A percentile compares a stretch with the other conserved stretches of the same genome.
These are phyloP conservation scores for Teinopalpus imperialis DNA, from an alignment of 2,888 invertebrate genomes.

Conservation along the genomic window DNA sequence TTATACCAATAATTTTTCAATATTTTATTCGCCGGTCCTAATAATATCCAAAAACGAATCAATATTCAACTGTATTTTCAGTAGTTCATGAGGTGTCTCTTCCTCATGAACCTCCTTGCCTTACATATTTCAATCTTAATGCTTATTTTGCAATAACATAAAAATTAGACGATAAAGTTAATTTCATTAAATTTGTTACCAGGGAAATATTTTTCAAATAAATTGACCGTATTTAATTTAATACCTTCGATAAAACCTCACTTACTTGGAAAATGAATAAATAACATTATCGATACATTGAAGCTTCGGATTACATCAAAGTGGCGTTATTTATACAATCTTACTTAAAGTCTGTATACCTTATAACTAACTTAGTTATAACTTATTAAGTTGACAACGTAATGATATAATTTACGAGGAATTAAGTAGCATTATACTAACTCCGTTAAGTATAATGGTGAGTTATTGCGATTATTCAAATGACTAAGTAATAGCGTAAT, in stretches of 20 bases:
- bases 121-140: too few species aligned
- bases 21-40: too few species aligned
- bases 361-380: too few species aligned
- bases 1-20: too few species aligned
- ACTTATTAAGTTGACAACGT: slow-evolving; percentile 22
- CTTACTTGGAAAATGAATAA: slow-evolving; percentile 19
- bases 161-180: neutral
- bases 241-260: slow-evolving; percentile 1
- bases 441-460: slow-evolving; percentile 9
- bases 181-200: neutral
- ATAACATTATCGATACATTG: slow-evolving; percentile 22
- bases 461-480: slow-evolving; percentile 19
- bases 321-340: slow-evolving; percentile 27
- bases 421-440: slow-evolving; percentile 14
- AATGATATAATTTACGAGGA: slow-evolving; percentile 25
- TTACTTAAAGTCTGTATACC: slow-evolving; percentile 20
- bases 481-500: too few species aligned
- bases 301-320: slow-evolving; percentile 22
- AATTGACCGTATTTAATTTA: slow-evolving; percentile 23
- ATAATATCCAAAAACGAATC: too few species aligned
- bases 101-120: too few species aligned
- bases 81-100: too few species aligned
- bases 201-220: slow-evolving; percentile 13
- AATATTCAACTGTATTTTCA: too few species aligned
- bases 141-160: neutral